Percentiles rank a stretch among this genome's conserved stretches.
phyloP scores from a whole-genome alignment of 2,888 invertebrate genomes.

The Synanthedon myopaeformis region DNA sequence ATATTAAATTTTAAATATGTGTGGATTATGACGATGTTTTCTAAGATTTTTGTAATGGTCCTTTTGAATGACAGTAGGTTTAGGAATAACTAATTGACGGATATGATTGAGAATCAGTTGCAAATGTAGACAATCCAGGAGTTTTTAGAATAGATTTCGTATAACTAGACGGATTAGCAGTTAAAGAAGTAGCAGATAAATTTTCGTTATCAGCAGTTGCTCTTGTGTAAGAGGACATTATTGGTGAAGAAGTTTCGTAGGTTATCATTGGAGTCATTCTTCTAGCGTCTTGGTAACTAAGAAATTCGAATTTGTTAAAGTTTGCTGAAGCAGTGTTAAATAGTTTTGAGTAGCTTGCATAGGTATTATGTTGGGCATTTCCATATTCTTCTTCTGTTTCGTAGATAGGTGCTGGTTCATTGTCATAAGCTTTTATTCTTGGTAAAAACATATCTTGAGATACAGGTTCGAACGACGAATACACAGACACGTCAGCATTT shows the following conservation, averaged over 20 bases:
- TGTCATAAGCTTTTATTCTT: not conserved
- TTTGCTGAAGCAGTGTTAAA: constrained; percentile 14
- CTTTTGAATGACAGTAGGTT: constrained; percentile 2
- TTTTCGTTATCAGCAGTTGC: constrained; percentile 2
- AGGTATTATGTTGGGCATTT: constrained; percentile 13
- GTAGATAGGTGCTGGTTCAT: constrained; percentile 16
- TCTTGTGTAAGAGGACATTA: constrained; percentile 9
- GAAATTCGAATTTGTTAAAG: constrained; percentile 14
- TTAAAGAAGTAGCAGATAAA: not conserved
- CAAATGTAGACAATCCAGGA: not conserved
- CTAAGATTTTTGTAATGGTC: too few relatives aligned
- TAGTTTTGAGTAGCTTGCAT: constrained; percentile 10
- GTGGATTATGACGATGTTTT: too few relatives aligned
- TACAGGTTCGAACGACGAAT: constrained; percentile 12
- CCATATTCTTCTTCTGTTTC: constrained; percentile 19
- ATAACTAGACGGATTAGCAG: not conserved
- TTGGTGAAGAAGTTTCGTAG: constrained; percentile 11
- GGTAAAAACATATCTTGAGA: constrained; percentile 6
- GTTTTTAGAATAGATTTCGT: not conserved
- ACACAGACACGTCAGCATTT: constrained; percentile 14
- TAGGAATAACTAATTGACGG: constrained; percentile 6
- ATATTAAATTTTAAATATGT: too few relatives aligned
- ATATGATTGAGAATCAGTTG: not conserved
- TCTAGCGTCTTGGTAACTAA: not conserved
- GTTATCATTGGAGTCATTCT: constrained; percentile 3